Conservation (phyloP, 1,140 invertebrate species). For the Potamilus streckersoni region DNA sequence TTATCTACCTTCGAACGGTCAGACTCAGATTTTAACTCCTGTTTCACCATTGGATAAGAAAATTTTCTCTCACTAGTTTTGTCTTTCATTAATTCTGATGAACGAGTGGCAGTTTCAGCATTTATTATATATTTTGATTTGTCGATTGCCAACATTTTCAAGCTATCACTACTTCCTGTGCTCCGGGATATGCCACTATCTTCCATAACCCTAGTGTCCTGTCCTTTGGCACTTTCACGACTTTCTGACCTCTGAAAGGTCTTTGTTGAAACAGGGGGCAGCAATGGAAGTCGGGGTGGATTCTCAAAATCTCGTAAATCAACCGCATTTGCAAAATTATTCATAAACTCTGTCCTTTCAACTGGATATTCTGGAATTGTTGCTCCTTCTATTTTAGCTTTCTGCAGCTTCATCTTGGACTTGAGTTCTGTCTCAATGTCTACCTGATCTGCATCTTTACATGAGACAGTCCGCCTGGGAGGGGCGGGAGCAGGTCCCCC, state of each 20-base stretch:
- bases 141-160: slow-evolving; percentile 58
- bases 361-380: slow-evolving; percentile 34
- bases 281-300: slow-evolving; percentile 23
- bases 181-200: slow-evolving; percentile 48
- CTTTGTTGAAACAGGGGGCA: slow-evolving; percentile 43
- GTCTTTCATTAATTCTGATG: slow-evolving; percentile 5
- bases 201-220: slow-evolving; percentile 28
- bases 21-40: slow-evolving; percentile 25
- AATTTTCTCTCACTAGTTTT: slow-evolving; percentile 32
- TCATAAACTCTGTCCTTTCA: slow-evolving; percentile 2
- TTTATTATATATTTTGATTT: slow-evolving; percentile 63
- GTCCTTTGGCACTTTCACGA: slow-evolving; percentile 18
- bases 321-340: slow-evolving; percentile 31
- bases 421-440: slow-evolving; percentile 55
- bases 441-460: slow-evolving; percentile 27
- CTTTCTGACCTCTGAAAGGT: slow-evolving; percentile 40
- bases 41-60: slow-evolving; percentile 28
- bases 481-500: slow-evolving; percentile 47
- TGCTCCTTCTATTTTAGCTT: slow-evolving; percentile 59
- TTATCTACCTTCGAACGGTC: slow-evolving; percentile 32
- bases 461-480: slow-evolving; percentile 52
- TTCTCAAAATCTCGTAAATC: slow-evolving; percentile 33
- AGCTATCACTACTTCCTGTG: slow-evolving; percentile 48
- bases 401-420: slow-evolving; percentile 61
- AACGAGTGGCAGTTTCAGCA: slow-evolving; percentile 41